These are phyloP conservation scores for Eristalis tenax DNA, from an alignment of 2,888 invertebrate species.

Conservation along the genomic window DNA sequence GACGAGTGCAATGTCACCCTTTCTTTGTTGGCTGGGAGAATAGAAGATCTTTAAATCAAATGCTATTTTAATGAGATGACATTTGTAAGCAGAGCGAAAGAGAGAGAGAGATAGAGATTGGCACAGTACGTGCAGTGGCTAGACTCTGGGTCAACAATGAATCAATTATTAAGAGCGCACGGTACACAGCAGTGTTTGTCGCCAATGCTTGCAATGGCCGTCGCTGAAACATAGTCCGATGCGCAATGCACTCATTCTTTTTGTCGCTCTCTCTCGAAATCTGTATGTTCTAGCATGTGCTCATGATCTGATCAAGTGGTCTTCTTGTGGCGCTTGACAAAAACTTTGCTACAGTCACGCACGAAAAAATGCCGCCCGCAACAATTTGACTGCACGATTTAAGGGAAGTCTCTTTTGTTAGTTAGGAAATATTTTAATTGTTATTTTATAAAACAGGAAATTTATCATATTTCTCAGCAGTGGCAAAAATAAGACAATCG, in stretches of 20 bases:
- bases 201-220: constrained; percentile 31
- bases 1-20: constrained; percentile 53
- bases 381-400: background rate
- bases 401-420: too few species aligned
- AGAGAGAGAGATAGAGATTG: background rate
- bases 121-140: constrained; percentile 49
- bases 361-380: background rate
- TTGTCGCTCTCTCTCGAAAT: constrained; percentile 8
- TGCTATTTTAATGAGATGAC: constrained; percentile 56
- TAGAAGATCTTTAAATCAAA: constrained; percentile 29
- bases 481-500: too few species aligned
- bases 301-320: constrained; percentile 54
- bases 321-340: constrained; percentile 53
- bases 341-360: background rate
- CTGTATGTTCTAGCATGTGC: constrained; percentile 53
- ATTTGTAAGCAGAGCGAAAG: constrained; percentile 7
- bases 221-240: constrained; percentile 46
- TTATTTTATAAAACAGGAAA: too few species aligned
- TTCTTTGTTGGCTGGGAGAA: constrained; percentile 22
- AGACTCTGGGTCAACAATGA: constrained; percentile 64
- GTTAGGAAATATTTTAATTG: too few species aligned
- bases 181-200: constrained; percentile 21
- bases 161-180: constrained; percentile 46
- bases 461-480: too few species aligned
- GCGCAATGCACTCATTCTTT: constrained; percentile 19